A percentile compares a stretch with the other conserved stretches of the same genome.
Evolutionary conservation across 1,140 invertebrate genomes (phyloP).

Genomic region (Nebria ingens): DNA sequence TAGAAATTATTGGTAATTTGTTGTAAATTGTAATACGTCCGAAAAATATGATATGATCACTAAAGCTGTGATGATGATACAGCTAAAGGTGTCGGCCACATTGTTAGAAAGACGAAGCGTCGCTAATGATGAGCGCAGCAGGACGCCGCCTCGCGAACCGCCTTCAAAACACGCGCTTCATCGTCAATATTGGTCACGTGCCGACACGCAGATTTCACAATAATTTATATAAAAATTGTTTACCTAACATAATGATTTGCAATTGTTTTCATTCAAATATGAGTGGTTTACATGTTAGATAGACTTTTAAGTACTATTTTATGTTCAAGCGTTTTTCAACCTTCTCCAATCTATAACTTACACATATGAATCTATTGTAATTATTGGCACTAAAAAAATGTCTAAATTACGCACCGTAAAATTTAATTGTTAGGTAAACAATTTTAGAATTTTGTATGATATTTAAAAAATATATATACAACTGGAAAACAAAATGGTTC

Average conservation of each 20-base stretch:
- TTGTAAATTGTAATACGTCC: no score
- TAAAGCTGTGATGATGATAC: no score
- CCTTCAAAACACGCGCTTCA: background rate
- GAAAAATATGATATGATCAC: no score
- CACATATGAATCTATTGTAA: no score
- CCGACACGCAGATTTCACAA: background rate
- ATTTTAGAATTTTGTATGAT: no score
- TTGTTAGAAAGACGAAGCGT: background rate
- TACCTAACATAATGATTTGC: slow-evolving; percentile 27
- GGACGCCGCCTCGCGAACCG: background rate
- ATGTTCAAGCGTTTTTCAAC: background rate
- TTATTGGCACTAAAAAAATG: no score
- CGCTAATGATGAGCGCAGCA: background rate
- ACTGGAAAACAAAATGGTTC: no score
- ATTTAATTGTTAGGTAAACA: no score
- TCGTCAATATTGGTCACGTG: background rate
- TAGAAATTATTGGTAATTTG: no score
- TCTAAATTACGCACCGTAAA: no score
- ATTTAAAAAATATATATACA: no score
- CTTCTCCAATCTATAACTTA: no score
- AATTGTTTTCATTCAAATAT: slow-evolving; percentile 14
- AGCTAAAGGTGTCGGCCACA: background rate
- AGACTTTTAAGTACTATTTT: background rate
- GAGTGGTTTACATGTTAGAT: background rate
- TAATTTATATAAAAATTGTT: background rate